A percentile compares a stretch with the other conserved stretches of the same genome.
phyloP scores from a whole-genome alignment of 1,140 invertebrate genomes.

The Heliconius melpomene region DNA sequence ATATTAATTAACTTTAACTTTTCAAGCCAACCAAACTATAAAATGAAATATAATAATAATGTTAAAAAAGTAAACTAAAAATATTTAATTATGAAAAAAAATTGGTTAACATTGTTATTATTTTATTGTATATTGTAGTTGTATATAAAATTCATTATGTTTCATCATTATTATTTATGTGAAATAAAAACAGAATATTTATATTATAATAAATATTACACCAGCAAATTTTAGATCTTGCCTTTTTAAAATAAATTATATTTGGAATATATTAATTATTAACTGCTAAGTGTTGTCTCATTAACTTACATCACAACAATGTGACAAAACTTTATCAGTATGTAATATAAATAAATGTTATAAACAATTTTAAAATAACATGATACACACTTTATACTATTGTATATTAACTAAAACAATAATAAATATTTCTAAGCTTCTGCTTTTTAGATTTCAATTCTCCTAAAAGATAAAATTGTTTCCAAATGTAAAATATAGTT shows the following conservation, averaged over 20 bases:
- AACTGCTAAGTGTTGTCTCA: background rate
- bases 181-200: background rate
- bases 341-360: background rate
- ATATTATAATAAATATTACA: background rate
- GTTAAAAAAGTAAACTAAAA: too few relatives aligned
- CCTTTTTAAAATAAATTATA: too few relatives aligned
- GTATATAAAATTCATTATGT: background rate
- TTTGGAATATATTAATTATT: background rate
- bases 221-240: too few relatives aligned
- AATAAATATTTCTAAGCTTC: too few relatives aligned
- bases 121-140: too few relatives aligned
- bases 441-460: too few relatives aligned
- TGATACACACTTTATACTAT: background rate
- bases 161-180: background rate
- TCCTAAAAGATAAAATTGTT: too few relatives aligned
- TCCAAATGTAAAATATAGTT: too few relatives aligned
- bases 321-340: background rate
- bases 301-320: background rate
- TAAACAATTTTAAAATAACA: background rate
- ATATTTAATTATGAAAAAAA: too few relatives aligned
- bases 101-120: too few relatives aligned
- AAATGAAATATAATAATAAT: too few relatives aligned
- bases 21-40: background rate
- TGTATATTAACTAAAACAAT: background rate
- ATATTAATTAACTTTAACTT: background rate